phyloP scores from a whole-genome alignment of 2,113 vertebrate genomes.

The Calidris pygmaea region DNA sequence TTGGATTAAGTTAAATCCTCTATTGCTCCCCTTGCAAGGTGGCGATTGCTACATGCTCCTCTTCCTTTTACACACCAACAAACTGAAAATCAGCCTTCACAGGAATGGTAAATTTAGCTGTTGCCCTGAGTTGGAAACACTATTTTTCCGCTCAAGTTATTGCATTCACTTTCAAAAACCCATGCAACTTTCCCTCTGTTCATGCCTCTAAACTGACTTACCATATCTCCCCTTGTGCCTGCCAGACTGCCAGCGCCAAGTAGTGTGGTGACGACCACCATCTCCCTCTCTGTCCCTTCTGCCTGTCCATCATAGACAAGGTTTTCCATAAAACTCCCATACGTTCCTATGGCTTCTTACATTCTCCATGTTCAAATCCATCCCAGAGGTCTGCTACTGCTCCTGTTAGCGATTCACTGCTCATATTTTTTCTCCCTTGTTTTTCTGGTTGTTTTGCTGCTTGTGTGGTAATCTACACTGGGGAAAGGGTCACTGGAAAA shows the following conservation, averaged over 20 bases:
- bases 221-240: not conserved
- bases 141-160: not conserved
- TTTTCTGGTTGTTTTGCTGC: not conserved
- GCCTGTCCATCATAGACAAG: not conserved
- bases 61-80: not conserved
- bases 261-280: too few species aligned
- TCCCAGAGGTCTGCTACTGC: not conserved
- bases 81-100: not conserved
- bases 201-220: accelerated
- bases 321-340: not conserved
- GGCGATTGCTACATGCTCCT: not conserved
- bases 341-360: not conserved
- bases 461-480: not conserved
- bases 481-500: not conserved
- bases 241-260: not conserved
- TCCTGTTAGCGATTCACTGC: not conserved
- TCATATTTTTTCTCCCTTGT: not conserved
- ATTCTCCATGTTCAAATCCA: not conserved
- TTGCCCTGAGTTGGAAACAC: not conserved
- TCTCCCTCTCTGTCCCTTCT: not conserved
- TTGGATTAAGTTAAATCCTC: not conserved
- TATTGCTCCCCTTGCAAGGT: not conserved
- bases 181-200: accelerated
- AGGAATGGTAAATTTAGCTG: not conserved
- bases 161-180: not conserved